Evolutionary conservation across 1,140 invertebrate genomes (phyloP).

Genomic region (Notospermus geniculatus): DNA sequence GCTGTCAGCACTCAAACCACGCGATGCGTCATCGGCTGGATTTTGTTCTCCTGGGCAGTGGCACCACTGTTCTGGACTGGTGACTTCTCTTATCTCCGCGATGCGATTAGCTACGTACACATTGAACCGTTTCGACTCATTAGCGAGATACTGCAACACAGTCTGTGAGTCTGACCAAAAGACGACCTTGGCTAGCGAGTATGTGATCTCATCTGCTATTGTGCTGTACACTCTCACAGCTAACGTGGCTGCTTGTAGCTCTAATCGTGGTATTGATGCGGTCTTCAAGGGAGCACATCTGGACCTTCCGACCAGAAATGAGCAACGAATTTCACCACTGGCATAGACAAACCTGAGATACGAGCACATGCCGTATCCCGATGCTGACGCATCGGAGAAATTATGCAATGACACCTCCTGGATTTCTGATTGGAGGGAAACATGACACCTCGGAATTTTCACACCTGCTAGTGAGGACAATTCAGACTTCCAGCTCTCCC

Average conservation of each 20-base stretch:
- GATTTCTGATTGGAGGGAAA: not conserved
- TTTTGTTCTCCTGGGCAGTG: no score
- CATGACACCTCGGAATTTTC: constrained; percentile 1
- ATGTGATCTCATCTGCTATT: constrained; percentile 1
- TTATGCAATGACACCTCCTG: not conserved
- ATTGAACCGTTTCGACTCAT: not conserved
- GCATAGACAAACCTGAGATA: no score
- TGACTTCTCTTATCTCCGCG: not conserved
- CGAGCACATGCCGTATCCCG: no score
- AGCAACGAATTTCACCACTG: not conserved
- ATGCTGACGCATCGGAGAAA: not conserved
- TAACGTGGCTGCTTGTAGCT: constrained; percentile 11
- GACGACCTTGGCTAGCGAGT: not conserved
- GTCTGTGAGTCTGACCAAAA: constrained; percentile 15
- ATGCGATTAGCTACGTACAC: no score
- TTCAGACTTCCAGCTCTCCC: constrained; percentile 12
- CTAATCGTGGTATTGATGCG: constrained; percentile 10
- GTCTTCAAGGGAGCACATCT: constrained; percentile 13
- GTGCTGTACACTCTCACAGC: not conserved
- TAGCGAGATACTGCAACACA: constrained; percentile 16
- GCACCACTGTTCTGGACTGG: not conserved
- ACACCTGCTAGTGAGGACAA: constrained; percentile 8
- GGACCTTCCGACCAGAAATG: constrained; percentile 1
- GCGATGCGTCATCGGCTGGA: no score
- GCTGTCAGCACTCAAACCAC: not conserved